Evolutionary conservation across 2,797 vertebrate genomes (phyloP).

Genomic region (Manis crassicaudata): DNA sequence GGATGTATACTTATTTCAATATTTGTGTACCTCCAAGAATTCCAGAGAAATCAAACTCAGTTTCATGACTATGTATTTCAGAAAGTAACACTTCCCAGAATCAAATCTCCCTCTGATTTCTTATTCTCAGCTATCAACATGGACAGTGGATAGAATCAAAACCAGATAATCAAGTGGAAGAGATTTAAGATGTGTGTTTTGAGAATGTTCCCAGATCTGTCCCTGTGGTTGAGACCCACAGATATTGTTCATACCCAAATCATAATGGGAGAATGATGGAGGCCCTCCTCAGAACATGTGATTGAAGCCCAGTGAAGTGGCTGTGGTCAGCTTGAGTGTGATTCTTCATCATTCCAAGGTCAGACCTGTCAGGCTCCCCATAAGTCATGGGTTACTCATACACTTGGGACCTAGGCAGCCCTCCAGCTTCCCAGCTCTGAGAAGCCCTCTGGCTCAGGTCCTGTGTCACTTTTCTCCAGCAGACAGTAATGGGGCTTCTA

Average conservation of each 20-base stretch:
- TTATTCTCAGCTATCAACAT: background rate
- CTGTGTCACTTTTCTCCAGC: background rate
- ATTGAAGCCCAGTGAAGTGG: background rate
- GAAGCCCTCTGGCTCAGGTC: constrained; percentile 11
- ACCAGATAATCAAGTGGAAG: constrained; percentile 34
- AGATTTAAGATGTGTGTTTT: constrained; percentile 67
- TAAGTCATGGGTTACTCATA: constrained; percentile 55
- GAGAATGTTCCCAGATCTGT: constrained; percentile 59
- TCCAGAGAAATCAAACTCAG: constrained; percentile 22
- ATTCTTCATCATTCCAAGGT: constrained; percentile 35
- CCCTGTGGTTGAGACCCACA: background rate
- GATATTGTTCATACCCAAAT: constrained; percentile 15
- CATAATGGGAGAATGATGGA: background rate
- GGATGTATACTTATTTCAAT: background rate
- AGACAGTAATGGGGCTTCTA: background rate
- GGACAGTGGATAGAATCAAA: background rate
- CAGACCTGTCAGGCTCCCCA: background rate
- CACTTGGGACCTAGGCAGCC: constrained; percentile 19
- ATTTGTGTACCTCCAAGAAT: background rate
- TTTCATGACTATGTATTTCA: background rate
- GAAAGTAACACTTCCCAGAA: background rate
- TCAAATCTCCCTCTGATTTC: constrained; percentile 23
- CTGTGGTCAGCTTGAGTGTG: constrained; percentile 36
- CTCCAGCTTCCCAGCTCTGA: constrained; percentile 38
- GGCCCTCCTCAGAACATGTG: background rate